Evolutionary conservation across 37 sponge, comb jelly and placozoan genomes (phyloP).

Genomic region (Axinella damicornis): DNA sequence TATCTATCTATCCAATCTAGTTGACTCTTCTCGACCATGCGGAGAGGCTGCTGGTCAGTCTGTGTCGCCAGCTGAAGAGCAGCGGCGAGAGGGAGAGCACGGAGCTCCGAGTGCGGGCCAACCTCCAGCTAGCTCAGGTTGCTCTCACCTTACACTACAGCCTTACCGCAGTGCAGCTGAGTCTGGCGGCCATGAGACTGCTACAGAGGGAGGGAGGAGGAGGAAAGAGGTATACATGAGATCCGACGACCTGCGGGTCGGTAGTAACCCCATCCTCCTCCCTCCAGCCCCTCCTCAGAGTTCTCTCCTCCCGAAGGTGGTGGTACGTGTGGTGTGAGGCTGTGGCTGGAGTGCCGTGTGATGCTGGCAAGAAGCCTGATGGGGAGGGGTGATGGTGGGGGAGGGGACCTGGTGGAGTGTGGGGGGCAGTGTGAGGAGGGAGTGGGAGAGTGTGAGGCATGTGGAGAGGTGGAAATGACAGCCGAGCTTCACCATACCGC

Average conservation of each 20-base stretch:
- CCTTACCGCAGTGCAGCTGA: constrained; percentile 2
- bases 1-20: neutral
- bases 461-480: constrained; percentile 41
- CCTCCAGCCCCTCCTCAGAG: no score
- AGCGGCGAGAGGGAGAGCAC: neutral
- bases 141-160: neutral
- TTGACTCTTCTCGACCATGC: neutral
- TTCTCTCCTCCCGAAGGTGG: neutral
- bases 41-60: neutral
- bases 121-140: constrained; percentile 13
- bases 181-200: constrained; percentile 33
- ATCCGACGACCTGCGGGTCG: neutral
- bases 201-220: constrained; percentile 13
- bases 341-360: constrained; percentile 46
- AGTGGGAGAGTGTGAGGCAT: constrained; percentile 25
- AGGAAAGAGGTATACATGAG: neutral
- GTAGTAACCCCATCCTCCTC: neutral
- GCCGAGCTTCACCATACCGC: constrained; percentile 21
- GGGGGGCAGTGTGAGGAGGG: constrained; percentile 22
- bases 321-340: neutral
- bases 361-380: constrained; percentile 29
- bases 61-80: neutral
- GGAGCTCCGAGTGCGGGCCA: neutral
- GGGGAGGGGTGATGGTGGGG: neutral
- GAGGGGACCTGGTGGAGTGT: neutral